Conservation (phyloP, 2,113 vertebrate genomes). For the Chrysochloris asiatica region DNA sequence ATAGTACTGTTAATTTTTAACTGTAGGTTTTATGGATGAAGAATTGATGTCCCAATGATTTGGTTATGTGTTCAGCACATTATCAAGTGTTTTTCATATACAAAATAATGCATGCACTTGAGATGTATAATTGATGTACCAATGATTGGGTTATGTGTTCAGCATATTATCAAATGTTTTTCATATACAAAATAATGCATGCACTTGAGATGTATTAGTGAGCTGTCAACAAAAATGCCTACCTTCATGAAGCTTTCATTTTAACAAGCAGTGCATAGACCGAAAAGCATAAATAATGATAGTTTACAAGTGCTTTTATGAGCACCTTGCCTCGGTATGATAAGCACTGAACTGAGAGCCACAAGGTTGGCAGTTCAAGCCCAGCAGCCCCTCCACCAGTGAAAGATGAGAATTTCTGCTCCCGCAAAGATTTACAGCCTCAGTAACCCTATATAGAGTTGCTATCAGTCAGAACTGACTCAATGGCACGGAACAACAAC, state of each 20-base stretch:
- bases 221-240: background rate
- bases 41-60: background rate
- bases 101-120: background rate
- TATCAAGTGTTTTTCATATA: background rate
- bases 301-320: no score
- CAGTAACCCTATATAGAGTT: no score
- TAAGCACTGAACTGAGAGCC: no score
- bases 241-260: background rate
- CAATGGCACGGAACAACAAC: no score
- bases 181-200: background rate
- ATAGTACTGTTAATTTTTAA: background rate
- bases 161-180: background rate
- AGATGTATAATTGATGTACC: background rate
- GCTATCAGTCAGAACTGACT: no score
- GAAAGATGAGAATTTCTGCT: no score
- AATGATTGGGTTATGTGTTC: no score
- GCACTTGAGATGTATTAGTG: background rate
- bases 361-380: no score
- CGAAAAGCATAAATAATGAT: no score
- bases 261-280: background rate
- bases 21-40: background rate
- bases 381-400: no score
- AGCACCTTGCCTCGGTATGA: no score
- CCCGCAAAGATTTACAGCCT: no score
- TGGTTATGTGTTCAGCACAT: background rate